Evolutionary conservation across 2,888 invertebrate genomes (phyloP).

Genomic region (Lamellibrachia satsuma): DNA sequence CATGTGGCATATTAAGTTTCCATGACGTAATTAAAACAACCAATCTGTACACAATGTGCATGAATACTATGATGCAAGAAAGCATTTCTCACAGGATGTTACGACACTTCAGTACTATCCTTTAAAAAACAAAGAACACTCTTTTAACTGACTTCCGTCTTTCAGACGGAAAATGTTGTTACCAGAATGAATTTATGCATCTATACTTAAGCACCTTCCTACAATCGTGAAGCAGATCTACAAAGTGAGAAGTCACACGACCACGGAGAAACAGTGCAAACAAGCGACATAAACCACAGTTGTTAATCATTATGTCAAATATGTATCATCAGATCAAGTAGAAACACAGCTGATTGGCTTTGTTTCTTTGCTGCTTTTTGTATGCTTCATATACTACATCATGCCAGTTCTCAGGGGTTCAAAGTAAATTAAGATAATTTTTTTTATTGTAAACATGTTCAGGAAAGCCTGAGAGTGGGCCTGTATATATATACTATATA

Average conservation of each 20-base stretch:
- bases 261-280: not conserved
- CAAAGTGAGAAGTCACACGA: not conserved
- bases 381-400: not conserved
- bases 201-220: not conserved
- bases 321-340: not conserved
- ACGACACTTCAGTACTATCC: not conserved
- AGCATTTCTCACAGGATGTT: not conserved
- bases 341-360: not conserved
- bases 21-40: not conserved
- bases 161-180: not conserved
- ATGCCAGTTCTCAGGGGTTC: too few species aligned
- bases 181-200: not conserved
- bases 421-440: too few species aligned
- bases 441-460: too few species aligned
- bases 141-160: not conserved
- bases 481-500: too few species aligned
- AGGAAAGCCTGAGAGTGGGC: too few species aligned
- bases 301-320: conserved; percentile 4
- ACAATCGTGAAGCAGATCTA: conserved; percentile 6
- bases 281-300: not conserved
- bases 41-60: not conserved
- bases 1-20: not conserved
- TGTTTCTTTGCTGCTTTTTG: not conserved
- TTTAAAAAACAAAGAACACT: conserved; percentile 13
- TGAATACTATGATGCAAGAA: not conserved